Base-by-base conservation (phyloP, 2,113 vertebrate species). In the Chaetodon auriga region DNA sequence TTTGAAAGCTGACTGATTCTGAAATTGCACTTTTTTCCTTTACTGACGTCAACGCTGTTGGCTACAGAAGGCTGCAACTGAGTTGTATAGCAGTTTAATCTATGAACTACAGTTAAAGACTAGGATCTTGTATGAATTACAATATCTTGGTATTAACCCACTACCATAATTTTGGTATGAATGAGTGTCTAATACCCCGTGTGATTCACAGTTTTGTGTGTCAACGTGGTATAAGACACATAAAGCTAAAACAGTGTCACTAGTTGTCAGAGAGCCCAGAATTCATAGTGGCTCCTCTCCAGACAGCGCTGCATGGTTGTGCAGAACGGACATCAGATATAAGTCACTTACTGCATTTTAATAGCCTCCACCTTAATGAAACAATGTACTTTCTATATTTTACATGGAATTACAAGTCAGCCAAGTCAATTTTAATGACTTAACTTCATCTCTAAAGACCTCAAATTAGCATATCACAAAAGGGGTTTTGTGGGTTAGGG, bases 191-290 rank as follows among this genome's bases (percentile, higher is more conserved):
- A 68, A 61, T 70, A 57, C 41, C 46, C 71, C 46, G 51, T 55
- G 53, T 7, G 11, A 83, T 84, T 66, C 63, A 75, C 70, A 79
- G 62, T 78, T 75, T 21, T 76, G 64, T 68, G 65, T 54, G 63
- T 83, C 23, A 41, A 72, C 43, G 80, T 57, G 57, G 57, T 88
- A 51, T 74, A 70, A 82, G 58, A 86, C 68, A 51, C 60, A 73
- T 78, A 55, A 55, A 75, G 75, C 76, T 88, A 80, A 82, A 55
- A 71, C 54, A 58, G 79, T 86, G 79, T 88, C 87, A 85, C 51
- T 43, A 75, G 81, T 86, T 82, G 89, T 83, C 85, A 85, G 81
- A 84, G 74, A 83, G 85, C 81, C 79, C 76, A 84, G 79, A 92
- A 75, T 66, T 83, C 73, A 74, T 35, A 16, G 74, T 82, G 80